phyloP scores from a whole-genome alignment of 2,113 vertebrate species.

The Felis chaus region DNA sequence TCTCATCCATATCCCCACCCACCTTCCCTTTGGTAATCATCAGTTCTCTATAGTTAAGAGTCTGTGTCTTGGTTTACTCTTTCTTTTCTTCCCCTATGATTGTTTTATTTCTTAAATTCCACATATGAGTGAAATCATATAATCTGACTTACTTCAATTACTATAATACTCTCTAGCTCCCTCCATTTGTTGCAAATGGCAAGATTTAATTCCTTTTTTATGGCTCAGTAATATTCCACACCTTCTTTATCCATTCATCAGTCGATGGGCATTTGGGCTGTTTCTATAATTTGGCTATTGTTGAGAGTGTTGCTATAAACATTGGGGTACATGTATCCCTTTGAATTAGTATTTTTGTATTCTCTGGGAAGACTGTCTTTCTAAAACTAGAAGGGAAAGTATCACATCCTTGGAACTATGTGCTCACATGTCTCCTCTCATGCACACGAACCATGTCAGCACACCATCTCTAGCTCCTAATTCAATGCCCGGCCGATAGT shows the following conservation, averaged over 20 bases:
- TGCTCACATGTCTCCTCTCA: neutral
- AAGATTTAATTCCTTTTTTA: neutral
- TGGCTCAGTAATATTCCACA: neutral
- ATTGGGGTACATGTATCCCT: neutral
- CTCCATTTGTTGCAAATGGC: neutral
- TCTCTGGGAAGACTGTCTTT: neutral
- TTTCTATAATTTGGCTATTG: neutral
- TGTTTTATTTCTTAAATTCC: neutral
- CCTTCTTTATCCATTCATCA: neutral
- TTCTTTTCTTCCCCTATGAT: neutral
- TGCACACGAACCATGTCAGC: neutral
- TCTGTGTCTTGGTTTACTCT: neutral
- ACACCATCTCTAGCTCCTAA: neutral
- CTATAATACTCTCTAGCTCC: neutral
- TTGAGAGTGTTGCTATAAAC: neutral
- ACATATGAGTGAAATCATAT: neutral
- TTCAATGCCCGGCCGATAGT: neutral
- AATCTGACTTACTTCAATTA: neutral
- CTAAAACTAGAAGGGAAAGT: neutral
- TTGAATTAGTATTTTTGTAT: neutral
- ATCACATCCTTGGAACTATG: neutral
- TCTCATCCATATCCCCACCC: neutral
- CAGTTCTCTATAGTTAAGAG: neutral
- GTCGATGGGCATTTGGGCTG: neutral
- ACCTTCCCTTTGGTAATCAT: neutral